Percentiles rank a stretch among this genome's conserved stretches.
Evolutionary conservation across 2,888 invertebrate genomes (phyloP).

Genomic region (Cheilosia urbana): DNA sequence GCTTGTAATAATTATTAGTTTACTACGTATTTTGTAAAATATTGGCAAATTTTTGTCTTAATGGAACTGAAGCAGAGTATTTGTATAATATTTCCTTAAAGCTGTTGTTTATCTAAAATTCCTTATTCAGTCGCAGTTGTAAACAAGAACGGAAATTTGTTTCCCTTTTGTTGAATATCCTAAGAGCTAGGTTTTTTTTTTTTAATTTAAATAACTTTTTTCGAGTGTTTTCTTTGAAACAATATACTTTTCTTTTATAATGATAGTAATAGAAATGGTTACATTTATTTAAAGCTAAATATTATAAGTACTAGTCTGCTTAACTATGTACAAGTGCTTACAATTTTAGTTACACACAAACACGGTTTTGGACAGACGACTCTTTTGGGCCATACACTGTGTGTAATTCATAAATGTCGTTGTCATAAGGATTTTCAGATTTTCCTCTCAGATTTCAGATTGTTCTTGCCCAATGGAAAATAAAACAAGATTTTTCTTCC

Average conservation of each 20-base stretch:
- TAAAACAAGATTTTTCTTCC: too few species aligned
- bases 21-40: slow-evolving; percentile 40
- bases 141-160: slow-evolving; percentile 30
- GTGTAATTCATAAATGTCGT: background rate
- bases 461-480: too few species aligned
- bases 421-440: too few species aligned
- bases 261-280: slow-evolving; percentile 26
- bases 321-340: slow-evolving; percentile 32
- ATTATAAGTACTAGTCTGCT: background rate
- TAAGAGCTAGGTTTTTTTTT: slow-evolving; percentile 2
- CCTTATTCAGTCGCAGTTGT: slow-evolving; percentile 64
- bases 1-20: slow-evolving; percentile 9
- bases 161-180: slow-evolving; percentile 7
- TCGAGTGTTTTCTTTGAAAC: slow-evolving; percentile 10
- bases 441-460: too few species aligned
- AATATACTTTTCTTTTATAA: background rate
- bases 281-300: slow-evolving; percentile 22
- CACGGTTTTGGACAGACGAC: background rate
- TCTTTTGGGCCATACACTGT: background rate
- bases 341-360: slow-evolving; percentile 4
- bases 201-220: slow-evolving; percentile 8
- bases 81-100: slow-evolving; percentile 55
- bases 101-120: slow-evolving; percentile 50
- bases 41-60: slow-evolving; percentile 57
- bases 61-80: slow-evolving; percentile 33